Evolutionary conservation across 2,113 vertebrate genomes (phyloP).

Genomic region (Sceloporus tristichus): DNA sequence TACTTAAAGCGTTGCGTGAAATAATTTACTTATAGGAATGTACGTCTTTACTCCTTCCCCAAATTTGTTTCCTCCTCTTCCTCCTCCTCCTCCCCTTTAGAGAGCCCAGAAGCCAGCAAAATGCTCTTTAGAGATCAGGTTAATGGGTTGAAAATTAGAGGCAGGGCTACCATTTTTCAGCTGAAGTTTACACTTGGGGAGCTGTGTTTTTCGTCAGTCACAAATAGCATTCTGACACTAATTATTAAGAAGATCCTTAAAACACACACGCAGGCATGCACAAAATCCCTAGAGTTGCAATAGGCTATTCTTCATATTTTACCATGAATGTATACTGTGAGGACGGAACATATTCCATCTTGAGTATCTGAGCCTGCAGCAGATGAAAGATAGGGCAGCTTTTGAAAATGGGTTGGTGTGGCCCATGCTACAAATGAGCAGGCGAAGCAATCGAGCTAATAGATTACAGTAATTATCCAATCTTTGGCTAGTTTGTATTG

Average conservation of each 20-base stretch:
- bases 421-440: constrained; percentile 87
- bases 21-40: constrained; percentile 48
- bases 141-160: constrained; percentile 70
- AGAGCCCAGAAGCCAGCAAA: constrained; percentile 57
- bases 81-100: constrained; percentile 41
- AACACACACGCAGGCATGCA: constrained; percentile 1
- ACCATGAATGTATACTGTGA: constrained; percentile 66
- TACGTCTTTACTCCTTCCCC: background rate
- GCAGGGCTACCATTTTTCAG: constrained; percentile 69
- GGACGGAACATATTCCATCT: constrained; percentile 72
- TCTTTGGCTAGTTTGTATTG: constrained; percentile 90
- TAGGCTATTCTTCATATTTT: constrained; percentile 74
- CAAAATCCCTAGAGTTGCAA: constrained; percentile 74
- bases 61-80: constrained; percentile 32
- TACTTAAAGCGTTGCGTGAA: constrained; percentile 55
- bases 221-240: constrained; percentile 75
- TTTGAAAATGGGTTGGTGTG: constrained; percentile 83
- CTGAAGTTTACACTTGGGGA: constrained; percentile 71
- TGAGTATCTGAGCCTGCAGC: constrained; percentile 75
- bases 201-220: constrained; percentile 79
- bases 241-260: constrained; percentile 75
- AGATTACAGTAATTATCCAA: constrained; percentile 92
- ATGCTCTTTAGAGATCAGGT: constrained; percentile 70
- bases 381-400: constrained; percentile 86
- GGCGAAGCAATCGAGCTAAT: constrained; percentile 87